Conservation (phyloP, 1,140 invertebrate genomes). For the Homarus americanus region DNA sequence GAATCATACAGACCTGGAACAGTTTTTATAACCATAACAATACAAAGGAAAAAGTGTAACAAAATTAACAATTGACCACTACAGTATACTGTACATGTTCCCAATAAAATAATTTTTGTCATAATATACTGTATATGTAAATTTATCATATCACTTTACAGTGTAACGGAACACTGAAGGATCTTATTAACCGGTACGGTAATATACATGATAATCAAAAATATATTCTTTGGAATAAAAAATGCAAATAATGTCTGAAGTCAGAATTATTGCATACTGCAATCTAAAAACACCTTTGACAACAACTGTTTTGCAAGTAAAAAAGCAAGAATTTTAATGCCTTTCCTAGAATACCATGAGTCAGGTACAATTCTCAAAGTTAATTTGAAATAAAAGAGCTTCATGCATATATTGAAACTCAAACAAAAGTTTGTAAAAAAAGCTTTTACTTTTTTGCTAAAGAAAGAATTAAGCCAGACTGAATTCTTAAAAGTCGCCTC, state of each 20-base stretch:
- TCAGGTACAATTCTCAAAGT: constrained; percentile 32
- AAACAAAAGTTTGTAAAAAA: not conserved
- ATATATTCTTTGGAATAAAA: constrained; percentile 44
- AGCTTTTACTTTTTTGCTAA: not conserved
- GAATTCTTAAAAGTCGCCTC: not conserved
- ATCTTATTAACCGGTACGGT: not conserved
- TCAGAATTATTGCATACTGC: constrained; percentile 13
- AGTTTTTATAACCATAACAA: not conserved
- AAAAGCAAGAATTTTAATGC: constrained; percentile 28
- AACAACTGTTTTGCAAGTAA: constrained; percentile 5
- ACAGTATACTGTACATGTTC: too few species aligned
- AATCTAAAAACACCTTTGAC: not conserved
- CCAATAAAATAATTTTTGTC: not conserved
- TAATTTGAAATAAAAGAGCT: constrained; percentile 13
- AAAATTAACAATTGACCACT: too few species aligned
- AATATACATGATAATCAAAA: constrained; percentile 8
- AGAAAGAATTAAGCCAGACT: not conserved
- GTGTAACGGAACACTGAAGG: not conserved
- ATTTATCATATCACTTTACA: not conserved
- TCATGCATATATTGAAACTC: constrained; percentile 15
- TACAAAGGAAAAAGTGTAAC: not conserved
- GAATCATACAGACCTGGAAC: not conserved
- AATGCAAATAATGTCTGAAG: constrained; percentile 33
- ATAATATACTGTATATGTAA: not conserved
- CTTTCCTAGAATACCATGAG: constrained; percentile 30